Percentiles rank a stretch among this genome's conserved stretches.
These are phyloP conservation scores for Hippasteria phrygiana DNA, from an alignment of 53 echinoderm and acorn worm genomes.

Conservation along the genomic window DNA sequence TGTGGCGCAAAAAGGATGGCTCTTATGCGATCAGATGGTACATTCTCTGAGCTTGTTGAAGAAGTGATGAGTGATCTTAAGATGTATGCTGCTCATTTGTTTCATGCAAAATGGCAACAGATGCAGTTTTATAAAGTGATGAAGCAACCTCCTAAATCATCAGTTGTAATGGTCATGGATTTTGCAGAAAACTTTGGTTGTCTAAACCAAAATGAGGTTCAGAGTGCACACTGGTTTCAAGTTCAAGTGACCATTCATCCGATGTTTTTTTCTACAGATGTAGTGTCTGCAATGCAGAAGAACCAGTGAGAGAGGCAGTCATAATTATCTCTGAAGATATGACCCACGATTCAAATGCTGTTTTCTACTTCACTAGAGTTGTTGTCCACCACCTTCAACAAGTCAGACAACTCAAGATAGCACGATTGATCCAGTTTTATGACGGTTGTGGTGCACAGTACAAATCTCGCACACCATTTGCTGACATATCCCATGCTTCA, in stretches of 20 bases:
- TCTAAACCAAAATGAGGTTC: no score
- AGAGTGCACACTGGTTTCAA: conserved; percentile 56
- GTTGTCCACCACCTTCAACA: neutral
- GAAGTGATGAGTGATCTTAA: conserved; percentile 13
- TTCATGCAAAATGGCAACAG: no score
- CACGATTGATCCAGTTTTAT: conserved; percentile 57
- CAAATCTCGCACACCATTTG: conserved; percentile 62
- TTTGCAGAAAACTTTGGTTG: conserved; percentile 52
- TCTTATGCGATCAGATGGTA: conserved; percentile 1
- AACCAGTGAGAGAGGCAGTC: conserved; percentile 25
- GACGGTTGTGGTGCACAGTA: conserved; percentile 68
- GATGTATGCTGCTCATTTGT: neutral
- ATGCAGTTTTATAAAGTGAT: no score
- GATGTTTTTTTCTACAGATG: conserved; percentile 56
- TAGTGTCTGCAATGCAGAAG: conserved; percentile 1
- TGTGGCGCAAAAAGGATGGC: neutral
- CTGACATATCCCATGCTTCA: conserved; percentile 46
- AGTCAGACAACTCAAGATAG: neutral
- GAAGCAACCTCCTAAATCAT: no score
- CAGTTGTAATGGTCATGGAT: conserved; percentile 51
- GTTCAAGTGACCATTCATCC: conserved; percentile 59
- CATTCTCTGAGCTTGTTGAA: conserved; percentile 12
- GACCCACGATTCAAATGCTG: conserved; percentile 7
- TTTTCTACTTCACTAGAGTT: no score
- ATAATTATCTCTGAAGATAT: conserved; percentile 22